These are phyloP conservation scores for Philaethria dido DNA, from an alignment of 2,888 invertebrate genomes.

Conservation along the genomic window DNA sequence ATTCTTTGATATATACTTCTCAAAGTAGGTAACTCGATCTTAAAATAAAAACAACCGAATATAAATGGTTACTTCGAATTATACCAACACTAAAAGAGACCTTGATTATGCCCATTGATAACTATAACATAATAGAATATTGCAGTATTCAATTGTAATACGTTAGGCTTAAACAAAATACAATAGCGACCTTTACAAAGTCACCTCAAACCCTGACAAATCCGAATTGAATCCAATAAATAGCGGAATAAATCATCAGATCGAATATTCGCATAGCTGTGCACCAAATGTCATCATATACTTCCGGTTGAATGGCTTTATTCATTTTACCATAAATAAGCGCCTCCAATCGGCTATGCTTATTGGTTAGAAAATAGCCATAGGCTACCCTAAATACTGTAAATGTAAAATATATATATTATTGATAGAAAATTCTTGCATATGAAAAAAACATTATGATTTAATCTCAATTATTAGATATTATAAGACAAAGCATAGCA, in stretches of 20 bases:
- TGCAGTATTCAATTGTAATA: background rate
- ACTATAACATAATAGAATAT: constrained; percentile 13
- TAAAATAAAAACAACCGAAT: background rate
- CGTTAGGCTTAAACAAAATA: constrained; percentile 13
- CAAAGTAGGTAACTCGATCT: too few species aligned
- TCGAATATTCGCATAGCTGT: constrained; percentile 20
- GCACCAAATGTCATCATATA: constrained; percentile 31
- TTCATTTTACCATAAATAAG: constrained; percentile 25
- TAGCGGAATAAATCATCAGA: constrained; percentile 25
- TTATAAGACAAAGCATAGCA: too few species aligned
- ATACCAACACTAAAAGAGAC: background rate
- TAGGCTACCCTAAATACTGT: too few species aligned
- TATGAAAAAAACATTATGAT: background rate
- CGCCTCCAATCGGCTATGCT: background rate
- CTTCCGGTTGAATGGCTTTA: constrained; percentile 29
- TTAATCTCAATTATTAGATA: too few species aligned
- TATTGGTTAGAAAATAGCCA: constrained; percentile 1
- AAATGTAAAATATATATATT: background rate
- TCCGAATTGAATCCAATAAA: constrained; percentile 22
- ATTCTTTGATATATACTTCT: too few species aligned
- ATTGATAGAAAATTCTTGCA: background rate
- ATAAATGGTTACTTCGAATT: background rate
- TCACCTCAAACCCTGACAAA: constrained; percentile 23
- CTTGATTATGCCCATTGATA: background rate
- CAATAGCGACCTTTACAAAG: constrained; percentile 14